Evolutionary conservation across 2,888 invertebrate genomes (phyloP).

Genomic region (Oegoconia quadripuncta): DNA sequence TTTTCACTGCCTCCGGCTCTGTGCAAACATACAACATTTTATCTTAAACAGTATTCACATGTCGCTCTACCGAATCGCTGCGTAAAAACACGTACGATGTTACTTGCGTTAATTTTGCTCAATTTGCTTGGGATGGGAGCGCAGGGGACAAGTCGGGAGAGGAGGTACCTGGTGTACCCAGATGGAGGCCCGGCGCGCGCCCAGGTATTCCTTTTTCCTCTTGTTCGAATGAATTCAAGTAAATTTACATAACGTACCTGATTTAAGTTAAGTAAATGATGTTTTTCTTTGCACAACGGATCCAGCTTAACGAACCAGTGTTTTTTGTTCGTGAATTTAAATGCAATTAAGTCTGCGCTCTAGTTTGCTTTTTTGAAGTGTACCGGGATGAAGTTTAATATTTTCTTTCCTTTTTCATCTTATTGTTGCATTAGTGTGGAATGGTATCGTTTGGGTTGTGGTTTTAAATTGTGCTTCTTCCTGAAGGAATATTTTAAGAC

Average conservation of each 20-base stretch:
- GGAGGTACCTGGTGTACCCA: conserved; percentile 78
- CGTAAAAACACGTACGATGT: conserved; percentile 44
- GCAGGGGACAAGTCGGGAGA: conserved; percentile 54
- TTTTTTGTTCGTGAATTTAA: conserved; percentile 71
- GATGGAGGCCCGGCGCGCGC: conserved; percentile 79
- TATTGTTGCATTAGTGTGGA: not conserved
- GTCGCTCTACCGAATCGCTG: conserved; percentile 35
- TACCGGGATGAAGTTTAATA: conserved; percentile 1
- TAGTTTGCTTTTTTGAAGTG: conserved; percentile 48
- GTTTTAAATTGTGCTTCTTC: too few relatives aligned
- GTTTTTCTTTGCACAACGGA: conserved; percentile 64
- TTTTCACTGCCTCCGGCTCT: conserved; percentile 49
- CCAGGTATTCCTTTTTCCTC: conserved; percentile 65
- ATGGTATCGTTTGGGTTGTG: too few relatives aligned
- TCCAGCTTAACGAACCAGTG: conserved; percentile 68
- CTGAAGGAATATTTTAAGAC: too few relatives aligned
- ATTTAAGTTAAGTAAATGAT: conserved; percentile 68
- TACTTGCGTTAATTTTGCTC: conserved; percentile 52
- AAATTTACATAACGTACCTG: conserved; percentile 57
- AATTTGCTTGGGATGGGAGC: conserved; percentile 41
- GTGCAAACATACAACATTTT: conserved; percentile 64
- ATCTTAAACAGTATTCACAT: conserved; percentile 59
- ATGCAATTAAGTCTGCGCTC: conserved; percentile 62
- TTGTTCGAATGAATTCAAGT: conserved; percentile 34
- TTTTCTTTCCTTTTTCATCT: conserved; percentile 5